A percentile compares a stretch with the other conserved stretches of the same genome.
Conservation (phyloP, 1,140 invertebrate genomes). For the Frieseomelitta varia region DNA sequence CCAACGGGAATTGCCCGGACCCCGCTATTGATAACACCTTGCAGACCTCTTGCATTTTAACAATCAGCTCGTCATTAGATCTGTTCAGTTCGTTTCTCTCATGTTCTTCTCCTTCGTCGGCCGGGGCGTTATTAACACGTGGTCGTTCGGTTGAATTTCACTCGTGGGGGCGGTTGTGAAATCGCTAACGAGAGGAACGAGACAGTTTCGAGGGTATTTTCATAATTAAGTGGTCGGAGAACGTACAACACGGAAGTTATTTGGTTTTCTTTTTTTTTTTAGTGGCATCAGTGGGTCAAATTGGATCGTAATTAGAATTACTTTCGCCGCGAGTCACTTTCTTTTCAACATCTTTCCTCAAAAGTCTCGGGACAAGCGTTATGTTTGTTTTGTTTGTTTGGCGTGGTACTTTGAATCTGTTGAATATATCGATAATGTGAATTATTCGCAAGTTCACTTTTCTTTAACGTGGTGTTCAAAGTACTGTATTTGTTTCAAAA, state of each 20-base stretch:
- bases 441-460: too few species aligned
- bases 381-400: too few species aligned
- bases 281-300: neutral
- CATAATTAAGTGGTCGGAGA: neutral
- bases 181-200: neutral
- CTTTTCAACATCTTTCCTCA: neutral
- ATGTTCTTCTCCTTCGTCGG: too few species aligned
- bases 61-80: neutral
- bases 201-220: neutral
- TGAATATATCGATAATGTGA: too few species aligned
- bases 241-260: neutral
- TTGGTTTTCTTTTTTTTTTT: neutral
- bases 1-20: constrained; percentile 40
- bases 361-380: too few species aligned
- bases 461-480: too few species aligned
- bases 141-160: neutral
- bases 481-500: too few species aligned
- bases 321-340: neutral
- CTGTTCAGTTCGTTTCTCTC: neutral
- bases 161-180: neutral
- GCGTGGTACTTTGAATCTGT: too few species aligned
- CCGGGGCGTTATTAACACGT: neutral
- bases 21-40: constrained; percentile 63
- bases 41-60: constrained; percentile 9
- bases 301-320: neutral